Percentiles rank a stretch among this genome's conserved stretches.
phyloP scores from a whole-genome alignment of 2,797 vertebrate species.

The Austrolebias charrua region DNA sequence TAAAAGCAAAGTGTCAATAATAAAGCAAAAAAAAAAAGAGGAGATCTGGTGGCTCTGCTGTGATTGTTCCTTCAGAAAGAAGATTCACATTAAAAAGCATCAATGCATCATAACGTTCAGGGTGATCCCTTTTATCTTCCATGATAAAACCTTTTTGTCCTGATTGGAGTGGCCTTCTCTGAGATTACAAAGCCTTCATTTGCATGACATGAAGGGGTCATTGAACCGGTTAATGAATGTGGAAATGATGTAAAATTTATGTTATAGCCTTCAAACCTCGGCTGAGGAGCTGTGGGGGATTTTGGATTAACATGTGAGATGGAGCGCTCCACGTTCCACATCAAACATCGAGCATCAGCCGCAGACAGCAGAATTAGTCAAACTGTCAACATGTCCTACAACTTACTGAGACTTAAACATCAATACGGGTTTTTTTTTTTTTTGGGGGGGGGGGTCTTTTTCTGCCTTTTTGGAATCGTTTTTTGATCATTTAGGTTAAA shows the following conservation, averaged over 20 bases:
- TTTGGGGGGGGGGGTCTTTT: constrained; percentile 32
- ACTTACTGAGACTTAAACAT: not conserved
- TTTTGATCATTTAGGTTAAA: constrained; percentile 16
- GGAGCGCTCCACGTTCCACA: not conserved
- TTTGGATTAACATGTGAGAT: not conserved
- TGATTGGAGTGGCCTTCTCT: not conserved
- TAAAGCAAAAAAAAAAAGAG: no score
- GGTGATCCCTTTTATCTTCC: not conserved
- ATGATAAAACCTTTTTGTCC: not conserved
- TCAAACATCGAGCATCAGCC: not conserved
- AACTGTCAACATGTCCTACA: not conserved
- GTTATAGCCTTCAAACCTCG: not conserved
- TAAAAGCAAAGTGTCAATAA: no score
- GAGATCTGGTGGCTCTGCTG: no score
- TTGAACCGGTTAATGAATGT: not conserved
- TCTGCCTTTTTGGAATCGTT: constrained; percentile 5
- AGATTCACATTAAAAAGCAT: not conserved
- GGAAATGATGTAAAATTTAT: not conserved
- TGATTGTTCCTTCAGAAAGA: not conserved
- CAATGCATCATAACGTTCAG: not conserved
- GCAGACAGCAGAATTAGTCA: not conserved
- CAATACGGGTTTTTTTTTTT: not conserved
- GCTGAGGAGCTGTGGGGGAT: not conserved
- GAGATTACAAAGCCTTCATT: not conserved
- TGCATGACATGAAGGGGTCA: not conserved